phyloP scores from a whole-genome alignment of 2,797 vertebrate species.

The Spheniscus humboldti region DNA sequence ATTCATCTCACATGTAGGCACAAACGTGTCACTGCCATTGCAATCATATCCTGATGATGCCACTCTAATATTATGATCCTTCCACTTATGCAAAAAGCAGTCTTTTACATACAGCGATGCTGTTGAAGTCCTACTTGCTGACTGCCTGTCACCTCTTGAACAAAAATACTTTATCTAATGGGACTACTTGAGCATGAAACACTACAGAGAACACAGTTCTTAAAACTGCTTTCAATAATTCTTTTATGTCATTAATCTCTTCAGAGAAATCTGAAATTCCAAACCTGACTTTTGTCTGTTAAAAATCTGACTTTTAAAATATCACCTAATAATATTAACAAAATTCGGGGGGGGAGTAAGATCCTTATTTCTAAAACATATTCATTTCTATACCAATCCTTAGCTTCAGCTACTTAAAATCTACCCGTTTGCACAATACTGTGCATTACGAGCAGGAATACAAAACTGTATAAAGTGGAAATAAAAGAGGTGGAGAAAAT shows the following conservation, averaged over 20 bases:
- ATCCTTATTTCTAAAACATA: background rate
- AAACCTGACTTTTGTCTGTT: background rate
- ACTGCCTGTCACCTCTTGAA: background rate
- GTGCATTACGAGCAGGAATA: background rate
- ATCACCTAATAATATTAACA: background rate
- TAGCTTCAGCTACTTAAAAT: background rate
- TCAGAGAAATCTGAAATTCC: background rate
- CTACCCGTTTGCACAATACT: background rate
- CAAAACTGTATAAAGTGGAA: background rate
- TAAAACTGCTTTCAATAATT: background rate
- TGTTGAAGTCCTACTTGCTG: background rate
- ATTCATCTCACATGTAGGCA: background rate
- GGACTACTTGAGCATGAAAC: background rate
- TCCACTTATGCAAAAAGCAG: background rate
- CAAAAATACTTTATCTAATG: background rate
- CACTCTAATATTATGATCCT: background rate
- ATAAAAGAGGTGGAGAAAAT: background rate
- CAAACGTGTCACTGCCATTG: fast-evolving
- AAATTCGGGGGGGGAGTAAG: background rate
- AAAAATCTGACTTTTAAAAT: background rate
- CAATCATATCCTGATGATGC: background rate
- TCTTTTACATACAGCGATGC: background rate
- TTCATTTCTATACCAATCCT: background rate
- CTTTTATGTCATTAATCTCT: background rate
- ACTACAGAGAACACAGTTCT: background rate